Base-by-base conservation (phyloP, 2,888 invertebrate genomes). In the Clivina fossor region DNA sequence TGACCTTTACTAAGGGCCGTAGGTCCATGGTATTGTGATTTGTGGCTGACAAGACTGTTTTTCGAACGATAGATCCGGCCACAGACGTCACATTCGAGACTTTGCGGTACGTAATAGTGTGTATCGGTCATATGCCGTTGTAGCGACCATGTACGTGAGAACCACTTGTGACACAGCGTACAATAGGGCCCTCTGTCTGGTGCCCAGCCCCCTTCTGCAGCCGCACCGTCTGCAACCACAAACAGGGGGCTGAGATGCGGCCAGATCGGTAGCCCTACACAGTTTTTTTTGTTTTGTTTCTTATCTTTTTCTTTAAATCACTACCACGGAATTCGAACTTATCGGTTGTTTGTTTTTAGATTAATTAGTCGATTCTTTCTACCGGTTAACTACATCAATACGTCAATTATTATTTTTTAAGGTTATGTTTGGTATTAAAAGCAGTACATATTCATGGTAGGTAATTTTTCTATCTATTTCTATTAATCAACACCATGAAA, bases 71-170 rank as follows among this genome's bases (percentile, higher is more conserved):
- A 77, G 50, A 70, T 72, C 43, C 75, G 69, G 56, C 76, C 76
- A 65, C 77, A 77, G 44, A 73, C 70, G 59, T 76, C 74, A 63
- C 77, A 77, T 16, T 73, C 70, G 35, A 75, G 65, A 53, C 74
- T 73, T 62, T 75, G 76, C 20, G 75, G 75, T 58, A 74, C 73
- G 66, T 75, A 76, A 64, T 72, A 76, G 63, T 76, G 77, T 35
- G 75, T 75, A 64, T 77, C 76, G 37, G 74, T 70, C 66, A 77
- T 69, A 63, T 77, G 77, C 58, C 76, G 73, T 66, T 77, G 76
- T 7, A 77, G 68, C 33, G 76, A 77, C 77, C 77, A 77, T 19
- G 73, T 73, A 37, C 77, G 70, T 13, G 77, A 75, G 65, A 78
- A 77, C 53, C 71, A 73, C 66, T 77, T 77, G 59, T 69, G 68